Conservation (phyloP, 2,888 invertebrate genomes). For the Epirrhoe alternata region DNA sequence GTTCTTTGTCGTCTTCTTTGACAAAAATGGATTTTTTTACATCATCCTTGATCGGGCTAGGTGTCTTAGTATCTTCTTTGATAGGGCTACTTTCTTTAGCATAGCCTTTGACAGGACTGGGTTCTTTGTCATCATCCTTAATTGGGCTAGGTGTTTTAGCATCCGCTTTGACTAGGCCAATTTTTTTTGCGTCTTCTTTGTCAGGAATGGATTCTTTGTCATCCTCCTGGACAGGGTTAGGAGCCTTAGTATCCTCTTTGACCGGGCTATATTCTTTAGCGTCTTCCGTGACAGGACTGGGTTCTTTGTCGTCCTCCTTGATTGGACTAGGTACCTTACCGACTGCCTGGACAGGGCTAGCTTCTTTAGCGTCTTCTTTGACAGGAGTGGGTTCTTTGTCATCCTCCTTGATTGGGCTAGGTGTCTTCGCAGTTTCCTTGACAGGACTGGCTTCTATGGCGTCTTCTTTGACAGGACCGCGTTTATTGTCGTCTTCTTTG, state of each 20-base stretch:
- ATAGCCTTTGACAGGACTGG: no score
- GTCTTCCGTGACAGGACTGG: slow-evolving; percentile 22
- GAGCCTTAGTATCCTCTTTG: slow-evolving; percentile 25
- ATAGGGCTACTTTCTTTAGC: no score
- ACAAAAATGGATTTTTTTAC: no score
- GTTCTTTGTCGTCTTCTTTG: neutral
- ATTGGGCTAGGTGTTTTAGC: slow-evolving; percentile 17
- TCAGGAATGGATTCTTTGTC: slow-evolving; percentile 20
- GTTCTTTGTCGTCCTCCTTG: slow-evolving; percentile 10
- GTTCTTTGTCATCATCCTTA: neutral
- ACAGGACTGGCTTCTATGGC: slow-evolving; percentile 18
- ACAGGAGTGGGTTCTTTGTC: slow-evolving; percentile 17
- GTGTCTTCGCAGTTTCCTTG: slow-evolving; percentile 10
- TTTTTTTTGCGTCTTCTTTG: no score
- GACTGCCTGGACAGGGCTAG: slow-evolving; percentile 19
- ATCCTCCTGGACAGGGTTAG: slow-evolving; percentile 1
- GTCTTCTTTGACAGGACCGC: slow-evolving; percentile 8
- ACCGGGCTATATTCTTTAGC: slow-evolving; percentile 10
- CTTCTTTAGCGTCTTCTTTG: slow-evolving; percentile 18
- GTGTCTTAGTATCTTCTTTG: no score
- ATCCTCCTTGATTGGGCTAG: slow-evolving; percentile 11
- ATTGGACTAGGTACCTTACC: neutral
- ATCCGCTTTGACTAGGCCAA: slow-evolving; percentile 3
- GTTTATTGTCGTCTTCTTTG: neutral
- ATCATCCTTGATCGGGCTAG: no score